Conservation (phyloP, 2,888 invertebrate species). For the Melipona beecheii region DNA sequence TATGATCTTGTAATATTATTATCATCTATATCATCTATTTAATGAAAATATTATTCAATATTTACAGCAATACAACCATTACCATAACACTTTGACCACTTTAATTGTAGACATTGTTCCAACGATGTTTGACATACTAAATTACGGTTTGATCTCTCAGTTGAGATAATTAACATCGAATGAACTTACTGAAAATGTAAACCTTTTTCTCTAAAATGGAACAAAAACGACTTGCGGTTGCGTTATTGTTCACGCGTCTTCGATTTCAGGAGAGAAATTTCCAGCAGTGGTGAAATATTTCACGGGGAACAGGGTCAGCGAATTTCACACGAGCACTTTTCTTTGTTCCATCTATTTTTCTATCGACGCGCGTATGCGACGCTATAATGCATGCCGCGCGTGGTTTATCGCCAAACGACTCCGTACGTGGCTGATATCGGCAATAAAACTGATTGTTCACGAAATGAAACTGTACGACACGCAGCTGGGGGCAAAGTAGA, state of each 20-base stretch:
- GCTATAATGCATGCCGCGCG: background rate
- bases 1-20: too few relatives aligned
- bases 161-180: too few relatives aligned
- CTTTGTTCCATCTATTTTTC: slow-evolving; percentile 37
- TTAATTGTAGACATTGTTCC: too few relatives aligned
- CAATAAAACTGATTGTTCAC: slow-evolving; percentile 48
- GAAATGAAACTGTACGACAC: slow-evolving; percentile 54
- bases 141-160: too few relatives aligned
- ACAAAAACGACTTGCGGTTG: background rate
- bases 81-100: too few relatives aligned
- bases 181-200: too few relatives aligned
- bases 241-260: slow-evolving; percentile 41
- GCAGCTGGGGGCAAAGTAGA: slow-evolving; percentile 53
- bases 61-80: too few relatives aligned
- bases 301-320: slow-evolving; percentile 42
- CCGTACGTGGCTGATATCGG: slow-evolving; percentile 16
- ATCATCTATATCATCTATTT: too few relatives aligned
- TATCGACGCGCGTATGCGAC: background rate
- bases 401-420: slow-evolving; percentile 32
- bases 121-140: too few relatives aligned
- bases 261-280: slow-evolving; percentile 57
- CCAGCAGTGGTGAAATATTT: slow-evolving; percentile 22
- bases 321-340: slow-evolving; percentile 48
- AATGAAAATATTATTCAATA: too few relatives aligned
- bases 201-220: too few relatives aligned